phyloP scores from a whole-genome alignment of 2,113 vertebrate species.

The Manacus vitellinus region DNA sequence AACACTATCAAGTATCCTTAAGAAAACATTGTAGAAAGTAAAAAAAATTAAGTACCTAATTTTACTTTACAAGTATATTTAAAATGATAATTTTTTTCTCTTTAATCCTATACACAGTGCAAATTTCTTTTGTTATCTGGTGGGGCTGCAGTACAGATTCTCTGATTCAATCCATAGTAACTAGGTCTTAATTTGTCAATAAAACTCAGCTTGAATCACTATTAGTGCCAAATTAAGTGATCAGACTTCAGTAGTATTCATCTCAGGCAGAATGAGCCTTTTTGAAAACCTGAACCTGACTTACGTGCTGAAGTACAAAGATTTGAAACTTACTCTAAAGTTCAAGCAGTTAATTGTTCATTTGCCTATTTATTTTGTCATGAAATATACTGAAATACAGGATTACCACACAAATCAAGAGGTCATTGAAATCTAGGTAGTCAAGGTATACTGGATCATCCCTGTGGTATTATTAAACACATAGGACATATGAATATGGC shows the following conservation, averaged over 20 bases:
- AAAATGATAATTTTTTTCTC: background rate
- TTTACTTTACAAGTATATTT: background rate
- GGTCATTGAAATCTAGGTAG: background rate
- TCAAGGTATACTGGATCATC: background rate
- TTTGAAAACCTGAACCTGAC: background rate
- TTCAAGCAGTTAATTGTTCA: background rate
- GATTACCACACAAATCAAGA: background rate
- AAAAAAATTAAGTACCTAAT: background rate
- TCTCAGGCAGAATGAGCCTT: background rate
- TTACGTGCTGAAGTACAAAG: background rate
- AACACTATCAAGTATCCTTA: background rate
- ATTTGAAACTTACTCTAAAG: background rate
- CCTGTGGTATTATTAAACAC: background rate
- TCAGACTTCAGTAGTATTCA: background rate
- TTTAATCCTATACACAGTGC: background rate
- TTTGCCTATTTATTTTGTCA: background rate
- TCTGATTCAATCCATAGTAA: background rate
- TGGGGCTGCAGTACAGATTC: background rate
- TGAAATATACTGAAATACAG: background rate
- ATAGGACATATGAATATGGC: background rate
- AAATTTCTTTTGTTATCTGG: background rate
- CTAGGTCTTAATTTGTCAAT: background rate
- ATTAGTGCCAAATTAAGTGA: background rate
- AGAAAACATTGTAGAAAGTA: background rate
- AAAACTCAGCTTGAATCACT: background rate